phyloP scores from a whole-genome alignment of 2,797 vertebrate species.

The Molossus alvarezi region DNA sequence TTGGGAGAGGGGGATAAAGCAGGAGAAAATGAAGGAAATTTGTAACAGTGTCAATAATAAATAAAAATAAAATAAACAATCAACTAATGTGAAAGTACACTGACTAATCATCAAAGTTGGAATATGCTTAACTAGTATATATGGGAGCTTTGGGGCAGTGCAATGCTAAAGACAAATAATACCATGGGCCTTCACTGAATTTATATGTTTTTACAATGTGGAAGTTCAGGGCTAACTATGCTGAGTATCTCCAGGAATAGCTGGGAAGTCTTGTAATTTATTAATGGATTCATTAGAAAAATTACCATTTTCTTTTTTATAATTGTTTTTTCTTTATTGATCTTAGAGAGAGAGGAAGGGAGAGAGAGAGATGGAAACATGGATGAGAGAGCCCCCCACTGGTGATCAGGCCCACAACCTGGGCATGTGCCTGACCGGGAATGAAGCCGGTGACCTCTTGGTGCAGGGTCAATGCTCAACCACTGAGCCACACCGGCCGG shows the following conservation, averaged over 20 bases:
- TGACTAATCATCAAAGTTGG: not conserved
- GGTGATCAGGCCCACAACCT: too few species aligned
- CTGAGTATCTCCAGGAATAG: not conserved
- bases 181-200: not conserved
- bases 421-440: too few species aligned
- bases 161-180: not conserved
- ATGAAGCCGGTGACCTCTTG: too few species aligned
- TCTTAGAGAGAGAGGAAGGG: too few species aligned
- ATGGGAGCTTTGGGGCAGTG: not conserved
- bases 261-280: not conserved
- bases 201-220: not conserved
- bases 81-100: not conserved
- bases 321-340: too few species aligned
- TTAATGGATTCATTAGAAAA: constrained; percentile 37
- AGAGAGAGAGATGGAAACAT: too few species aligned
- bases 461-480: too few species aligned
- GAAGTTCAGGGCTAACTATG: not conserved
- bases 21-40: not conserved
- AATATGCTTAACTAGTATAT: not conserved
- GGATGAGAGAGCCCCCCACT: too few species aligned
- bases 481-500: too few species aligned
- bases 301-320: not conserved
- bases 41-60: not conserved
- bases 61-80: not conserved
- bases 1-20: not conserved